Evolutionary conservation across 2,888 invertebrate species (phyloP), one percentile per base, ranked within the genome.

Genomic region (Microplitis manilae): DNA sequence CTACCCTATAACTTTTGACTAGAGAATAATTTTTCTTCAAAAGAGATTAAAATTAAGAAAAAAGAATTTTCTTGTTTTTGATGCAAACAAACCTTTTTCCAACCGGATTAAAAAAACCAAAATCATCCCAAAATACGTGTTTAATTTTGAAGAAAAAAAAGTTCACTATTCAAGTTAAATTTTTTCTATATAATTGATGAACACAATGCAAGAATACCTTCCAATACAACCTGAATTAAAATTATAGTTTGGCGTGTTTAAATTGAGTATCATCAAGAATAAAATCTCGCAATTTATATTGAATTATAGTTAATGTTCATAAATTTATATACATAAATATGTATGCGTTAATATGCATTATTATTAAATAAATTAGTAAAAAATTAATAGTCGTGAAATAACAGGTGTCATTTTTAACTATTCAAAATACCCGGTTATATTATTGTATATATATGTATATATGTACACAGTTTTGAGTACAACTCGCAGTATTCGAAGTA

Each of bases 401-500:
- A 50, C 5, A 13, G 50, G 5, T 50, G 50, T 13, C 9, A 13
- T 50, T 50, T 50, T 50, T 50, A 50, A 50, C 13, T 50, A 13
- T 50, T 50, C 30, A 30, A 30, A 30, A 50, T 50, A 50, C 50
- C 13, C 2, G 50, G 13, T 13, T 13, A 50, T 50, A 13, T 50
- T 50, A 50, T 50, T 20, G 20, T 50, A 50, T 50, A 30, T 30
- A 4, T 30, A 30, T 30, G 30, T 13, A 50, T 50, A 30, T 50
- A 50, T 50, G 50, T 50, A 13, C 6, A 7, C 1, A 13, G 50
- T 50, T 50, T 50, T 50, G 50, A 50, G 8, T 13, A 50, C 9
- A 13, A 50, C 77, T 40, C 60, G 61, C 39, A 20, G 68, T 76
- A 73, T 40, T 76, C 68, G 72, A 68, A 73, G 9, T 50, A 50